Evolutionary conservation across 2,113 vertebrate species (phyloP).

Genomic region (Rhagologus leucostigma): DNA sequence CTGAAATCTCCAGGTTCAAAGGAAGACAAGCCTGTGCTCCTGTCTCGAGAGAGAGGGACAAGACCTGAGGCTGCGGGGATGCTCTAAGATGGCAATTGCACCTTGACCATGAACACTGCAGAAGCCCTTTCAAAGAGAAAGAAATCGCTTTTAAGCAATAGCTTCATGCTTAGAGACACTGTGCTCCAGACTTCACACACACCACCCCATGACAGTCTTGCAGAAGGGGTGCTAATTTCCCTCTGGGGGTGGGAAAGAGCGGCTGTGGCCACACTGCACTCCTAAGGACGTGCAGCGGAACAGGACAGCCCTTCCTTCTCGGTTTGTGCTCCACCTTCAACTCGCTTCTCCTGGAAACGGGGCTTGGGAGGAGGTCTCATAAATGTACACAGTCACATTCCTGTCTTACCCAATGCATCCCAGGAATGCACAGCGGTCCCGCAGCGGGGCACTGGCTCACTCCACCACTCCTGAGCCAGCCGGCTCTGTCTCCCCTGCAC

Average conservation of each 20-base stretch:
- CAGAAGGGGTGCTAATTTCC: neutral
- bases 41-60: rapidly evolving
- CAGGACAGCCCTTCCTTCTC: neutral
- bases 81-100: neutral
- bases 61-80: neutral
- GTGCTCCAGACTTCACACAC: neutral
- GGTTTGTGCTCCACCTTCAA: neutral
- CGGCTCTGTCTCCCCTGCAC: rapidly evolving
- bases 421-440: neutral
- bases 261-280: neutral
- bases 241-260: neutral
- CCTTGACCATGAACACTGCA: neutral
- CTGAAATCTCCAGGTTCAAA: neutral
- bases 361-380: neutral
- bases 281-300: neutral
- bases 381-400: rapidly evolving
- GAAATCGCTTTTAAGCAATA: neutral
- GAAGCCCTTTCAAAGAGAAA: neutral
- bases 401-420: rapidly evolving
- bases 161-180: neutral
- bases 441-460: neutral
- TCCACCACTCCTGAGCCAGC: neutral
- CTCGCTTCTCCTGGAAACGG: neutral
- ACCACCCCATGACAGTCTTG: too few relatives aligned
- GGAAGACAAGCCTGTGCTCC: neutral